Base-by-base conservation (phyloP, 2,888 invertebrate genomes). In the Ischnus inquisitorius region DNA sequence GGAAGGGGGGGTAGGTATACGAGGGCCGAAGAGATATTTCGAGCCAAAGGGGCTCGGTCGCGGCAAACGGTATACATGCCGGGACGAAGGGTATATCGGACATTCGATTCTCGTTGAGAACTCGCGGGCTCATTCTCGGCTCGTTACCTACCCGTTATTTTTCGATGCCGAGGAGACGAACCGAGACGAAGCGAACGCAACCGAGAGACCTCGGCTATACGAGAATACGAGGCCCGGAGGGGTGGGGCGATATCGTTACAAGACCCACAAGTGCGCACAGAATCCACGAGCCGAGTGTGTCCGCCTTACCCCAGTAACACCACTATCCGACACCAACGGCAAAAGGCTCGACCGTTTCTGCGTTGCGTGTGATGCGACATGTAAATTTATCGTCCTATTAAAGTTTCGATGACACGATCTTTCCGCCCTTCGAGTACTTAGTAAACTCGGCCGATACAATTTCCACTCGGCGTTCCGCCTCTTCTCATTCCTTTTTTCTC, bases 261-360 rank as follows among this genome's bases (percentile, higher is more conserved):
- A 88, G 87, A 79, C 87, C 82, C 82, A 79, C 79, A 87, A 88
- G 85, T 88, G 85, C 72, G 19, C 57, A 10, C 78, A 81, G 78
- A 81, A 81, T 76, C 69, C 79, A 69, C 83, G 82, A 81, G 81
- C 75, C 80, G 83, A 84, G 83, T 85, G 81, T 64, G 77, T 41
- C 34, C 79, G 75, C 41, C 39, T 57, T 62, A 54, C 25, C 25
- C 48, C 3, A 62, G 71, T 74, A 72, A 80, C 80, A 80, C 76
- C 51, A 80, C 74, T 68, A 46, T 57, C 71, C 16, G 69, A 69
- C 64, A 75, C 69, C 74, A 57, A 46, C 57, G 12, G 22, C 46
- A 25, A 8, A n/a, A 43, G 39, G 48, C 43, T 3, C 19, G 19
- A 25, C 41, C 60, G 43, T 19, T 48, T 22, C 39, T 14, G 34